phyloP scores from a whole-genome alignment of 2,113 vertebrate genomes.

The Dicrurus megarhynchus region DNA sequence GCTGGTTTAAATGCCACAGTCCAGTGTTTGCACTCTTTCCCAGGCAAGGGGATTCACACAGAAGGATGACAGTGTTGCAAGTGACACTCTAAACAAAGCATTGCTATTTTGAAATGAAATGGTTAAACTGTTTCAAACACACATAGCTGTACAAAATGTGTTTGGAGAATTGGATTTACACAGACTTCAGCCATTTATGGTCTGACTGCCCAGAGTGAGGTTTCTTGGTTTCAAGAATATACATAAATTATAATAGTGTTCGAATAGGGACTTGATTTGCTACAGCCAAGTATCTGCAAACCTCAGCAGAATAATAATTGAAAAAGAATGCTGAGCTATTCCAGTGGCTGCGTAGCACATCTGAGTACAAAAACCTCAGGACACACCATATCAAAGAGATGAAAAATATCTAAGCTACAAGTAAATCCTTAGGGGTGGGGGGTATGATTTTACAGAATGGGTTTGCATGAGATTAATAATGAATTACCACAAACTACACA shows the following conservation, averaged over 20 bases:
- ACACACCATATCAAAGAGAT: not conserved
- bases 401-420: not conserved
- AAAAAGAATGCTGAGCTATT: not conserved
- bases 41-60: not conserved
- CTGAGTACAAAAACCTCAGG: not conserved
- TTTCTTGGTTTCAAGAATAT: not conserved
- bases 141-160: not conserved
- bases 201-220: not conserved
- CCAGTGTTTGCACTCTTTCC: not conserved
- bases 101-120: not conserved
- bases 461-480: not conserved
- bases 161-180: not conserved
- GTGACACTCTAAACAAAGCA: not conserved
- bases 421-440: not conserved
- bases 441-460: not conserved
- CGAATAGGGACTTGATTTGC: not conserved
- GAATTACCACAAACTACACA: not conserved
- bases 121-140: not conserved
- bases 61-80: not conserved
- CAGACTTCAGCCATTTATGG: not conserved
- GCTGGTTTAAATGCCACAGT: not conserved
- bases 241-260: not conserved
- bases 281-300: slow-evolving; percentile 21
- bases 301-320: slow-evolving; percentile 35
- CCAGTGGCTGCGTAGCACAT: not conserved